Evolutionary conservation across 2,888 invertebrate species (phyloP), one percentile per base, ranked within the genome.

Genomic region (Thereva nobilitata): DNA sequence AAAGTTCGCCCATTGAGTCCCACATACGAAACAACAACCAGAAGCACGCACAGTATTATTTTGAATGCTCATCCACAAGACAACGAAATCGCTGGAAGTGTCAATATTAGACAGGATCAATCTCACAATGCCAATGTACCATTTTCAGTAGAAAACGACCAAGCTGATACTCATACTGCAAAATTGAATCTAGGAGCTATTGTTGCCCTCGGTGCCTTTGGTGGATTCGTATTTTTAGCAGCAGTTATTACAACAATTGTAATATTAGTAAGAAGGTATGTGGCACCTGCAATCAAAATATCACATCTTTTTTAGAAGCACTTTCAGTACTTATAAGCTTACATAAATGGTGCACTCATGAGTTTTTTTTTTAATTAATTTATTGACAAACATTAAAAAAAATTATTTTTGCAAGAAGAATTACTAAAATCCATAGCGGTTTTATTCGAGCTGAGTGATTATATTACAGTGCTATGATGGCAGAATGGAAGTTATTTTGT

Each of bases 171-270:
- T 59, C 79, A 78, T 67, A 78, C 79, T 35, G 91, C 92, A 1
- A 87, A 89, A 71, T 83, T 94, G 34, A 93, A 93, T 80, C 83
- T 93, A 67, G 93, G 93, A 64, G 93, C 93, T 5, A 91, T 95
- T 71, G 93, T 95, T 67, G 93, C 94, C 0, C 83, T 95, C 10
- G 93, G 92, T 2, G 92, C 93, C 6, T 94, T 95, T 77, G 95
- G 93, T n/a, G 93, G 90, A 6, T 90, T 95, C 74, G 92, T 95
- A 5, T 92, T 95, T 78, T 84, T 95, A 56, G 91, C 94, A 7
- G 94, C 93, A 37, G 89, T 95, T 70, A 89, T 94, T 72, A 93
- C 94, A 2, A 93, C 94, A 4, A 89, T 94, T 71, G 90, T 95
- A 68, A 91, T 95, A 68, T 84, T 95, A 72, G 89, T 95, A 63